Conservation (phyloP, 2,797 vertebrate genomes). For the Ataeniobius toweri region DNA sequence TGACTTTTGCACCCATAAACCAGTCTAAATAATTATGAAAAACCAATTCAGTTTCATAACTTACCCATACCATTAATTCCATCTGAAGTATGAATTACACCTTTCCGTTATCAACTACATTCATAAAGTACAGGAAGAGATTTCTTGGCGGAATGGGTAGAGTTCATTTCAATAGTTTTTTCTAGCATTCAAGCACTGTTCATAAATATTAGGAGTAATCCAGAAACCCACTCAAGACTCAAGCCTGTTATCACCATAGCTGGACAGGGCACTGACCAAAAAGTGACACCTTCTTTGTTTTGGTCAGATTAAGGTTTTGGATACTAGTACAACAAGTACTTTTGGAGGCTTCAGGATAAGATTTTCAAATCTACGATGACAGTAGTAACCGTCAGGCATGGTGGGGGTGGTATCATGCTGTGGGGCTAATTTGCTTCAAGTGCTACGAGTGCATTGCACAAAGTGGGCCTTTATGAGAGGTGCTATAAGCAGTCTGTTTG, state of each 20-base stretch:
- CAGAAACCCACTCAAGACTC: neutral
- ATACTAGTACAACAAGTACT: too few relatives aligned
- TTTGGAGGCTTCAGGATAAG: neutral
- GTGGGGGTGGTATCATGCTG: too few relatives aligned
- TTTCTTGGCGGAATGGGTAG: neutral
- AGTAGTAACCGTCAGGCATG: neutral
- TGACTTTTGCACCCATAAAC: neutral
- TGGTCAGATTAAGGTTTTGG: neutral
- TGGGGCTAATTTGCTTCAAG: too few relatives aligned
- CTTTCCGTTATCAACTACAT: neutral
- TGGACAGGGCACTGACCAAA: neutral
- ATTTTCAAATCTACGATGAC: neutral
- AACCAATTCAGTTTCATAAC: neutral
- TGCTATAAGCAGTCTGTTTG: neutral
- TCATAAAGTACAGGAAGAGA: neutral
- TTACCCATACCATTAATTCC: neutral
- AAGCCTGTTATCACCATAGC: neutral
- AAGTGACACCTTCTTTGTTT: neutral
- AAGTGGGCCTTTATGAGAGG: neutral
- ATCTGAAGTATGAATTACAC: neutral
- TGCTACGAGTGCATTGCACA: too few relatives aligned
- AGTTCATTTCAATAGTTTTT: neutral
- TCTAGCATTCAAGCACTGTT: neutral
- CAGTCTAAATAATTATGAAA: neutral
- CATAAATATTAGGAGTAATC: neutral